Base-by-base conservation (phyloP, 2,888 invertebrate species). In the Dioctria linearis region DNA sequence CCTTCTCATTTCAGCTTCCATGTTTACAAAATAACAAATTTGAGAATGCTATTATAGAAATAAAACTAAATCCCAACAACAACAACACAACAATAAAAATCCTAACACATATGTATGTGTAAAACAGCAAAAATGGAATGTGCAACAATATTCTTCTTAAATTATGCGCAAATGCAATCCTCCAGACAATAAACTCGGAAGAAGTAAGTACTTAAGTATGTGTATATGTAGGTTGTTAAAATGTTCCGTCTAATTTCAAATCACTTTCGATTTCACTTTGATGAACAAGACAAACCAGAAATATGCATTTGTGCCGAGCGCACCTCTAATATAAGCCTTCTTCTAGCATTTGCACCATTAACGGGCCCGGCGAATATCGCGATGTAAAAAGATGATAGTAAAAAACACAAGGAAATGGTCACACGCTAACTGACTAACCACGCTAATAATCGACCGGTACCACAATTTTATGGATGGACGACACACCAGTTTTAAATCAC, bases 201-300 rank as follows among this genome's bases (percentile, higher is more conserved):
- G 46, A 25, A 25, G 25, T 46, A 46, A 46, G 5, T 5, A 46
- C 46, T 46, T 46, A 46, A 46, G 46, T n/a, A n/a, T 25, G 25
- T 25, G 46, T 1, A 46, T 5, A 46, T 8, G 46, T 5, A 46
- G 8, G 46, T 6, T 8, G 46, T 46, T 46, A 8, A 46, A 43
- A 40, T 39, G 54, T 25, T 25, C 71, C 49, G 46, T 46, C 67
- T 67, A 67, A 67, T 46, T 67, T 25, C 40, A 51, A 71, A 71
- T 54, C 13, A 71, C 71, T 71, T 71, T 71, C 71, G 71, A 71
- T 71, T 71, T 71, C 71, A 71, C 71, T 71, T 57, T 25, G 25
- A 46, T 71, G 43, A 9, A 39, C 54, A 51, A 71, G 51, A 71
- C 51, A 37, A 71, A 71, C 71, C 71, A 51, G 71, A 71, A 71